phyloP scores from a whole-genome alignment of 2,113 vertebrate species.

The Periophthalmus modestus region DNA sequence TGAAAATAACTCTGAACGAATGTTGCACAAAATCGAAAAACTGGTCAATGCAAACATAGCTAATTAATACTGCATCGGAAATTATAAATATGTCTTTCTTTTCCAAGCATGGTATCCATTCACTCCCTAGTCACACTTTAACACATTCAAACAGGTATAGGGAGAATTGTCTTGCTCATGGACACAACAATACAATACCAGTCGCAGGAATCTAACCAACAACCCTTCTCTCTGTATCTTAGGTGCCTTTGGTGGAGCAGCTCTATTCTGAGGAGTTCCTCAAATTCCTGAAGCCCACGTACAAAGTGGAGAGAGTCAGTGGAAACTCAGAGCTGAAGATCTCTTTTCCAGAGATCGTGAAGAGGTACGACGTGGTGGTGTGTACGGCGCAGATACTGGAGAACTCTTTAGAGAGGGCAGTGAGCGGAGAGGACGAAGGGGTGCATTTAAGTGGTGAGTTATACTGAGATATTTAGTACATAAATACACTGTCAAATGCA shows the following conservation, averaged over 20 bases:
- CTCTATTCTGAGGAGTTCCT: conserved; percentile 86
- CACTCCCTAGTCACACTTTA: neutral
- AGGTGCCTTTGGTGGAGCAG: conserved; percentile 94
- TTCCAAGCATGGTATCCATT: neutral
- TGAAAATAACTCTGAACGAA: neutral
- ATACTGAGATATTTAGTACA: neutral
- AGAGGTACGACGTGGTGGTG: conserved; percentile 86
- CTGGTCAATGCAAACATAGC: neutral
- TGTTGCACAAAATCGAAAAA: neutral
- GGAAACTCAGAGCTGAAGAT: conserved; percentile 91
- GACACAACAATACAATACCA: neutral
- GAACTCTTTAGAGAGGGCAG: conserved; percentile 83
- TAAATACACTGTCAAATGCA: neutral
- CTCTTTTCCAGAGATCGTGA: conserved; percentile 88
- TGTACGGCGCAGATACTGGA: conserved; percentile 97
- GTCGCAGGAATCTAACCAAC: neutral
- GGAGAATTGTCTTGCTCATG: neutral
- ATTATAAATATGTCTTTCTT: neutral
- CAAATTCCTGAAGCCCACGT: conserved; percentile 82
- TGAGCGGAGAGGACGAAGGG: conserved; percentile 81
- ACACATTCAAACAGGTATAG: neutral
- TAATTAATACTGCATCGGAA: neutral
- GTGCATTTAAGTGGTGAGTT: conserved; percentile 84
- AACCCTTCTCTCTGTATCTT: conserved; percentile 3
- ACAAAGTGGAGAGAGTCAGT: conserved; percentile 84